A percentile compares a stretch with the other conserved stretches of the same genome.
phyloP scores from a whole-genome alignment of 2,888 invertebrate species.

The Parnassius glacialis region DNA sequence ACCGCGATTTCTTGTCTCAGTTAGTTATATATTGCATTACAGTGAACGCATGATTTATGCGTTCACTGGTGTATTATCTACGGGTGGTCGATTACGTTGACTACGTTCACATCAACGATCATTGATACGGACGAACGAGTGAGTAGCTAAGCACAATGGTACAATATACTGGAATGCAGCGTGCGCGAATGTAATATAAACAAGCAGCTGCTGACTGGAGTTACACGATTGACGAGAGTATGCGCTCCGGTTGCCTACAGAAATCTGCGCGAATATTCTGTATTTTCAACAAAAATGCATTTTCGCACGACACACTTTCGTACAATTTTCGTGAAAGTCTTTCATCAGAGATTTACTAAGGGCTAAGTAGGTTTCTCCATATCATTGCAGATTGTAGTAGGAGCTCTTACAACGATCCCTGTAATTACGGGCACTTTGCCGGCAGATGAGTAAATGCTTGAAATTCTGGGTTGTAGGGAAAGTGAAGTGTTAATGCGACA shows the following conservation, averaged over 20 bases:
- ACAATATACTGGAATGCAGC: slow-evolving; percentile 40
- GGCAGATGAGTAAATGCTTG: slow-evolving; percentile 78
- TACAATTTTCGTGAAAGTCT: slow-evolving; percentile 77
- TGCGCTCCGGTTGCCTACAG: slow-evolving; percentile 54
- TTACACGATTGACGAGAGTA: slow-evolving; percentile 54
- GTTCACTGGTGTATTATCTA: background rate
- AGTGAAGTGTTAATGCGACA: slow-evolving; percentile 77
- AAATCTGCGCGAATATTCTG: slow-evolving; percentile 51
- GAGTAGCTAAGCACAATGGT: background rate
- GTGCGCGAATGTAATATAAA: slow-evolving; percentile 45
- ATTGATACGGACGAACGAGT: slow-evolving; percentile 50
- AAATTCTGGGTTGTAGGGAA: slow-evolving; percentile 75
- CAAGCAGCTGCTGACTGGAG: slow-evolving; percentile 44
- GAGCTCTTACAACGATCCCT: slow-evolving; percentile 46
- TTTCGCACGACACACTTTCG: slow-evolving; percentile 74
- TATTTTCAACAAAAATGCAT: slow-evolving; percentile 52
- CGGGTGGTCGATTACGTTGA: background rate
- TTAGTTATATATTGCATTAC: background rate
- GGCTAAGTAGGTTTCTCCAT: slow-evolving; percentile 63
- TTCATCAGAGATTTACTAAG: slow-evolving; percentile 72
- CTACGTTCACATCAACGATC: slow-evolving; percentile 41
- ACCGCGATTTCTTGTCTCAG: background rate
- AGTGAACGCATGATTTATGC: background rate
- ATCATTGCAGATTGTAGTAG: slow-evolving; percentile 49
- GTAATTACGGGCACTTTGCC: slow-evolving; percentile 69